phyloP scores from a whole-genome alignment of 2,888 invertebrate genomes.

The Portevinia maculata region DNA sequence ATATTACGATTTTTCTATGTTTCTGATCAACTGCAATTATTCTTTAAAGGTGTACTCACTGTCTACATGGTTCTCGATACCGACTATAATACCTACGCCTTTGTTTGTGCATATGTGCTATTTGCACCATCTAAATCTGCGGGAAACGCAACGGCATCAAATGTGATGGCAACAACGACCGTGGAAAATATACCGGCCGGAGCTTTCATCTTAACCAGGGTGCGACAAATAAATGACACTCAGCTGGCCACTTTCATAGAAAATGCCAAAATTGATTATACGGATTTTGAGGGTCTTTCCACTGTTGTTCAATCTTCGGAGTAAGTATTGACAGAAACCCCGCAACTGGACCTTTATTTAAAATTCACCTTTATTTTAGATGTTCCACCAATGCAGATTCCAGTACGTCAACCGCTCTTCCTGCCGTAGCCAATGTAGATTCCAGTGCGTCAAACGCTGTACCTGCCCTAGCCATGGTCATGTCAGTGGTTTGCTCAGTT shows the following conservation, averaged over 20 bases:
- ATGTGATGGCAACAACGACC: not conserved
- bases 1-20: not conserved
- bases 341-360: not conserved
- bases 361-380: conserved; percentile 18
- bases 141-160: no score
- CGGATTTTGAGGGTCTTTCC: conserved; percentile 28
- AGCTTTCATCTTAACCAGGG: conserved; percentile 41
- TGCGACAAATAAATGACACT: not conserved
- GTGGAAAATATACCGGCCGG: not conserved
- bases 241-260: not conserved
- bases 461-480: conserved; percentile 37
- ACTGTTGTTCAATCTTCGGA: conserved; percentile 27
- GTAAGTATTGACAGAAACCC: conserved; percentile 23
- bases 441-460: conserved; percentile 24
- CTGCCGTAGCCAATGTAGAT: no score
- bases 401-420: conserved; percentile 3
- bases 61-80: conserved; percentile 77
- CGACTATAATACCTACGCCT: conserved; percentile 77
- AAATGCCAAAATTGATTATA: not conserved
- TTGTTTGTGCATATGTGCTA: conserved; percentile 77
- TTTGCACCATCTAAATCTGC: no score
- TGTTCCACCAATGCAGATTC: conserved; percentile 19
- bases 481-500: conserved; percentile 36
- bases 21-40: not conserved
- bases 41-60: conserved; percentile 23